Percentiles rank a stretch among this genome's conserved stretches.
Conservation (phyloP, 92 coral and sea anemone genomes). For the Meandrina meandrites region DNA sequence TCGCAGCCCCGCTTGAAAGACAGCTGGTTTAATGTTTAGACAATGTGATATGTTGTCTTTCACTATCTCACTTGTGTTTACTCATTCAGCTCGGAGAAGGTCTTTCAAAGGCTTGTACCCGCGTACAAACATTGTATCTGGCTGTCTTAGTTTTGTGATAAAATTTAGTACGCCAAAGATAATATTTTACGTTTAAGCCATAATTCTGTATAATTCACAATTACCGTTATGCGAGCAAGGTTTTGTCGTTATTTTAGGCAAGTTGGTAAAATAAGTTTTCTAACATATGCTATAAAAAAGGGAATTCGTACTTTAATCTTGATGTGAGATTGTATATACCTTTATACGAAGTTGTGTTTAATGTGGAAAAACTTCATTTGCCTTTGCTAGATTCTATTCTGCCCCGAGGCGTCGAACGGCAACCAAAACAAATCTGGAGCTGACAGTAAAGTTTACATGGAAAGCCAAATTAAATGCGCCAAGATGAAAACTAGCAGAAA, state of each 20-base stretch:
- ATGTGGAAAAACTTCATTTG: background rate
- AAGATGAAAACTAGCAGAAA: constrained; percentile 2
- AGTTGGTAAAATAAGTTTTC: background rate
- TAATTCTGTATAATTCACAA: background rate
- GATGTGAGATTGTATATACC: background rate
- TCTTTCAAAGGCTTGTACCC: constrained; percentile 7
- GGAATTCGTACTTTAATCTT: background rate
- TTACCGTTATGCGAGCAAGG: background rate
- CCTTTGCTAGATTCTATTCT: background rate
- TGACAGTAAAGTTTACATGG: background rate
- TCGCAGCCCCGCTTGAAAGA: background rate
- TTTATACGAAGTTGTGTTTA: background rate
- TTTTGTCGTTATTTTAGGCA: background rate
- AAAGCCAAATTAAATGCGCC: constrained; percentile 21
- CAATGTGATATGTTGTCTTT: constrained; percentile 55
- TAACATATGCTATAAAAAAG: background rate
- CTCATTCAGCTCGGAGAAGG: constrained; percentile 45
- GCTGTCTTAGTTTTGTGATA: background rate
- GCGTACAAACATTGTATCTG: constrained; percentile 18
- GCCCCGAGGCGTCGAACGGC: constrained; percentile 24
- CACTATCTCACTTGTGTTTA: constrained; percentile 48
- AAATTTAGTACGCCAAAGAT: constrained; percentile 3
- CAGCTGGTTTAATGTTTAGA: constrained; percentile 53
- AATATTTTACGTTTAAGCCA: background rate
- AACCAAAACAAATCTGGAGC: constrained; percentile 14